Conservation (phyloP, 2,797 vertebrate genomes). For the Buceros bicornis region DNA sequence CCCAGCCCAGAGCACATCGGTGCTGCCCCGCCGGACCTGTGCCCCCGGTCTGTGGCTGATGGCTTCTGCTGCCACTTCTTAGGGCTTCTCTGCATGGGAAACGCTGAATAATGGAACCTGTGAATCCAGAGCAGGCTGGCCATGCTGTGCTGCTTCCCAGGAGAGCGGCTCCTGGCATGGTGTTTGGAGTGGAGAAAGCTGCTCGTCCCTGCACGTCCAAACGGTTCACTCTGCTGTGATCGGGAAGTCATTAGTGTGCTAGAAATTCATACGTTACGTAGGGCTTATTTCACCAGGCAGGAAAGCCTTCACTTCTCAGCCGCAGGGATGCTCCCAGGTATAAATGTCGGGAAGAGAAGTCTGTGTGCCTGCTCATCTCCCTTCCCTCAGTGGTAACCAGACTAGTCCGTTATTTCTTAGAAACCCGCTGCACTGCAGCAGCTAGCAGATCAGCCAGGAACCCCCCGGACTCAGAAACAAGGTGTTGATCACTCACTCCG, state of each 20-base stretch:
- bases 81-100: background rate
- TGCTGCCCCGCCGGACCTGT: background rate
- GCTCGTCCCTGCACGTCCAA: background rate
- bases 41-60: background rate
- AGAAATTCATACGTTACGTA: background rate
- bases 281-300: background rate
- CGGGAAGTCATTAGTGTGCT: background rate
- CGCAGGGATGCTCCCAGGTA: background rate
- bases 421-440: background rate
- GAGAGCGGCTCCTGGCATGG: background rate
- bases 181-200: background rate
- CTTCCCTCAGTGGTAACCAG: background rate
- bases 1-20: background rate
- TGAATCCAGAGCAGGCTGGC: background rate
- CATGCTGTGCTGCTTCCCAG: background rate
- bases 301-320: background rate
- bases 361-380: background rate
- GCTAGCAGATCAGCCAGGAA: background rate
- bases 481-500: background rate
- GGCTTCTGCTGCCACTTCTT: background rate
- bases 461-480: background rate
- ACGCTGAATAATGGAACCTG: accelerated
- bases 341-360: background rate
- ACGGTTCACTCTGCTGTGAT: background rate
- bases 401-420: background rate